phyloP scores from a whole-genome alignment of 2,113 vertebrate species.

The Ramphastos sulfuratus region DNA sequence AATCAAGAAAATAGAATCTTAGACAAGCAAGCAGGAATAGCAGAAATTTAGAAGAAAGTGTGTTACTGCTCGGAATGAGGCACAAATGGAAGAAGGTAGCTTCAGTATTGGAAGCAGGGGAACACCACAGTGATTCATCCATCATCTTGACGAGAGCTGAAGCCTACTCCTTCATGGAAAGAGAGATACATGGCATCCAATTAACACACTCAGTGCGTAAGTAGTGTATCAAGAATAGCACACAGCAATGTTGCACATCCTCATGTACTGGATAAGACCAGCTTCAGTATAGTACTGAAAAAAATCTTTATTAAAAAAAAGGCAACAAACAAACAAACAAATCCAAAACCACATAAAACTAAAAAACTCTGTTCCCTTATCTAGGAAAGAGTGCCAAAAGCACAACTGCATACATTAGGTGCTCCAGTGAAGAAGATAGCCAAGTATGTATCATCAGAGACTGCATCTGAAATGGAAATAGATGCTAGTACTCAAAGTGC shows the following conservation, averaged over 20 bases:
- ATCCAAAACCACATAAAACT: neutral
- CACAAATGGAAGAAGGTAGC: neutral
- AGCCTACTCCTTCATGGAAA: neutral
- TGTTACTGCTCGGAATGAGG: neutral
- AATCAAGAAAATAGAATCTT: neutral
- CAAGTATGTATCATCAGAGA: neutral
- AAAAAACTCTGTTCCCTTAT: neutral
- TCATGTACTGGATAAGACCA: neutral
- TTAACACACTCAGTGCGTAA: neutral
- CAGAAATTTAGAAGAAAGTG: neutral
- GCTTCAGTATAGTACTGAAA: neutral
- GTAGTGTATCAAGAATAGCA: neutral
- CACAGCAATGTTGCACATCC: neutral
- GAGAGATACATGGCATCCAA: neutral
- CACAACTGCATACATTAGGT: neutral
- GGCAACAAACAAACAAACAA: neutral
- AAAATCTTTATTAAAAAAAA: neutral
- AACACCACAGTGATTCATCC: neutral
- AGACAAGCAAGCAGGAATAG: neutral
- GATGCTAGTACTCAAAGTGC: neutral
- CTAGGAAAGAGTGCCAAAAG: neutral
- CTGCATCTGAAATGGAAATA: neutral
- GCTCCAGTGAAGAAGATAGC: neutral
- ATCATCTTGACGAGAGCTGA: neutral
- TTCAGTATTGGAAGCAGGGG: neutral